phyloP scores from a whole-genome alignment of 2,888 invertebrate species.

The Phlogophora meticulosa region DNA sequence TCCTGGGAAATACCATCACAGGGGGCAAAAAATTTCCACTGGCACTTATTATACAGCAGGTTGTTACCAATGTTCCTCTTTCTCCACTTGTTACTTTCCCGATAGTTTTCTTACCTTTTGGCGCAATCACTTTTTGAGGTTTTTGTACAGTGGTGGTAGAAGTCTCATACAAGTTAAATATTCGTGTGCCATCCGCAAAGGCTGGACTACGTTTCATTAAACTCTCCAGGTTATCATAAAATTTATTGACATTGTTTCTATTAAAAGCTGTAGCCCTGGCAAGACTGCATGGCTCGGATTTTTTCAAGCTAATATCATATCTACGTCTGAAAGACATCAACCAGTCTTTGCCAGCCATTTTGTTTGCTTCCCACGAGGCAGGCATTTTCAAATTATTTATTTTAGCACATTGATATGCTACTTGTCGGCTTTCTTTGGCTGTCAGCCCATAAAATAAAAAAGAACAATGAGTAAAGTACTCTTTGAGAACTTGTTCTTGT shows the following conservation, averaged over 20 bases:
- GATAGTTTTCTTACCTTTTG: conserved; percentile 33
- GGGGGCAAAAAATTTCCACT: conserved; percentile 69
- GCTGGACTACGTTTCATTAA: not conserved
- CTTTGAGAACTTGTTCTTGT: conserved; percentile 15
- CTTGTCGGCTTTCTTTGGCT: conserved; percentile 4
- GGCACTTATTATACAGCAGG: conserved; percentile 70
- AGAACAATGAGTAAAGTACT: conserved; percentile 8
- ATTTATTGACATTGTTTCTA: conserved; percentile 3
- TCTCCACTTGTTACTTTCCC: conserved; percentile 72
- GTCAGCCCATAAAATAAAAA: conserved; percentile 16
- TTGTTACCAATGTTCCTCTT: conserved; percentile 71
- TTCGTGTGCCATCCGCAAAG: conserved; percentile 19
- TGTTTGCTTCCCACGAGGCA: not conserved
- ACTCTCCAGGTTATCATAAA: conserved; percentile 9
- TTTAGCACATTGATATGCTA: conserved; percentile 16
- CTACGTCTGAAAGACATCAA: not conserved
- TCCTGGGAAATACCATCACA: conserved; percentile 73
- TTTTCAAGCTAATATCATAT: not conserved
- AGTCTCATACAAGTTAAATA: conserved; percentile 21
- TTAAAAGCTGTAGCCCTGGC: conserved; percentile 8
- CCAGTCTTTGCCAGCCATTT: conserved; percentile 8
- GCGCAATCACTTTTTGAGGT: conserved; percentile 15
- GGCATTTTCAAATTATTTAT: conserved; percentile 15
- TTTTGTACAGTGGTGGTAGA: conserved; percentile 31
- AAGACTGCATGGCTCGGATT: conserved; percentile 8